Evolutionary conservation across 2,797 vertebrate species (phyloP), one percentile per base, ranked within the genome.

Genomic region (Selene dorsalis): DNA sequence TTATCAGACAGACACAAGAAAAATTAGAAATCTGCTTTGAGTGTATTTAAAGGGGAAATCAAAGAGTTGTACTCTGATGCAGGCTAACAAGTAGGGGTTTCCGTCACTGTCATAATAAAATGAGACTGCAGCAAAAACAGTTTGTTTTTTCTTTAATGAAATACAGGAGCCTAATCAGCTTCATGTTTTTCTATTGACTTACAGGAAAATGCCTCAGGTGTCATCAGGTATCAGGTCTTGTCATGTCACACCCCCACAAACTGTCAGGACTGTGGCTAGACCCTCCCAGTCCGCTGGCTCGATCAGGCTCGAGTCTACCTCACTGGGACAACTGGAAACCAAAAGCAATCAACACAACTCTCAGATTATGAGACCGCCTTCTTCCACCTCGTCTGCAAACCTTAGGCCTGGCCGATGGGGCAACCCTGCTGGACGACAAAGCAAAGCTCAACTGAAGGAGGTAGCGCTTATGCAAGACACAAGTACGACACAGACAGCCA

Each of bases 151-250:
- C 12, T 70, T 65, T 72, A 0, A 32, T 52, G 13, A 53, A 38
- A 28, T n/a, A 26, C 39, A 56, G 12, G 1, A 65, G 39, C 9
- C 10, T 32, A 65, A 69, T 35, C 32, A 73, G 2, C 26, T 5
- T 41, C 2, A 26, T 68, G 22, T 66, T 58, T 57, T 58, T 47
- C 1, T 3, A 32, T 60, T 52, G 45, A 41, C 28, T 53, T 70
- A 14, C 88, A 97, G 97, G 93, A 97, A 96, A 93, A 96, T 96
- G 85, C 95, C 96, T 88, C 94, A 95, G 18, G 94, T 94, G 0
- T 82, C 89, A 69, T 90, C 94, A 52, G 95, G 95, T 82, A 92
- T 93, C 68, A 93, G 92, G 79, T 89, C 91, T 43, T 88, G 59
- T 84, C 91, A 53, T 48, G 64, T 85, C 0, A 70, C 88, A 2